Conservation (phyloP, 2,797 vertebrate species). For the Brachyalestes nurse region DNA sequence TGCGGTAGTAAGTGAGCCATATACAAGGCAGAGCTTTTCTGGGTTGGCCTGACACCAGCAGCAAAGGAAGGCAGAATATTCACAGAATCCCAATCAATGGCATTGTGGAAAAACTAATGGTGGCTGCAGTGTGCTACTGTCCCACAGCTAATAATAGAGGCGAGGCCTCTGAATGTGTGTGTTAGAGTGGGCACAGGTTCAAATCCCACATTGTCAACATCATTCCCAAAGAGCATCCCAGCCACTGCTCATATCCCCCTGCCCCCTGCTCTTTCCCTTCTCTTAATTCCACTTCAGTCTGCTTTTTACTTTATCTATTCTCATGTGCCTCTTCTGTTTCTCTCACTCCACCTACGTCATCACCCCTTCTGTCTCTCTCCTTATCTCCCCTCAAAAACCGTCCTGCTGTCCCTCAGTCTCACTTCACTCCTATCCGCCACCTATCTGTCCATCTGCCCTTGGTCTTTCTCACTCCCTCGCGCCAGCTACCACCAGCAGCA, state of each 20-base stretch:
- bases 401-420: conserved; percentile 43
- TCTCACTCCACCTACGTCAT: conserved; percentile 37
- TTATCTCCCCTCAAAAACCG: conserved; percentile 28
- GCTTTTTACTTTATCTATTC: conserved; percentile 25
- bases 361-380: conserved; percentile 23
- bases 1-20: neutral
- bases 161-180: conserved; percentile 17
- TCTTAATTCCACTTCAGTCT: conserved; percentile 22
- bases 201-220: conserved; percentile 37
- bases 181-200: conserved; percentile 18
- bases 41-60: conserved; percentile 43
- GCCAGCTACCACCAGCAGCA: neutral
- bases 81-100: conserved; percentile 68
- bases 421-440: conserved; percentile 30
- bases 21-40: conserved; percentile 22
- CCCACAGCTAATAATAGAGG: conserved; percentile 49
- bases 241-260: neutral
- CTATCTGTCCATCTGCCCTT: conserved; percentile 44
- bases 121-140: conserved; percentile 64
- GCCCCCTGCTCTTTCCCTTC: neutral
- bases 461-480: conserved; percentile 14
- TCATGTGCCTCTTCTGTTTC: conserved; percentile 24
- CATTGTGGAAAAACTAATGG: conserved; percentile 78
- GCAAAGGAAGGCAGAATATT: conserved; percentile 36
- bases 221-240: conserved; percentile 15